Conservation (phyloP, 2,113 vertebrate genomes). For the Xiphias gladius region DNA sequence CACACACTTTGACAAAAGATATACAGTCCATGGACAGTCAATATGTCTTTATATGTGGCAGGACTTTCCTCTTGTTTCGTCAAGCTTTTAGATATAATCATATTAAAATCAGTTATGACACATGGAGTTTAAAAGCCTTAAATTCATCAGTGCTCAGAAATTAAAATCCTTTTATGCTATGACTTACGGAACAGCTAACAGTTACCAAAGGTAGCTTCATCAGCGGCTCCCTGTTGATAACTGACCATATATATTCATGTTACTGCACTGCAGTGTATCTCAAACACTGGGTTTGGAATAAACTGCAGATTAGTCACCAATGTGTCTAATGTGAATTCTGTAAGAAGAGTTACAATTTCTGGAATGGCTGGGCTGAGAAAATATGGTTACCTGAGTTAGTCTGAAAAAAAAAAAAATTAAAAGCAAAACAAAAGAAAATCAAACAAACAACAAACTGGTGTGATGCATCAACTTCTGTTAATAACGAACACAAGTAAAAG, state of each 20-base stretch:
- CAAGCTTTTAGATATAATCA: no score
- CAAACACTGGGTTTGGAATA: neutral
- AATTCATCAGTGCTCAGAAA: neutral
- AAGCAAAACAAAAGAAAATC: no score
- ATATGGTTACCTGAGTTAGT: neutral
- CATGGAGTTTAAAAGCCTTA: neutral
- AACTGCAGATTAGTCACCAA: neutral
- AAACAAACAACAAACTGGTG: neutral
- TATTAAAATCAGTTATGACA: no score
- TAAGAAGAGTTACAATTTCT: no score
- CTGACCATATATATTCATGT: neutral
- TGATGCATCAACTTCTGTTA: neutral
- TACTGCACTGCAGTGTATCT: neutral
- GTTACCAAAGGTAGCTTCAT: neutral
- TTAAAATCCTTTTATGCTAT: neutral
- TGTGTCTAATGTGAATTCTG: no score
- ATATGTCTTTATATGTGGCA: no score
- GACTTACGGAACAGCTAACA: no score
- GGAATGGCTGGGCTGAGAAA: neutral
- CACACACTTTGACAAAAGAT: no score
- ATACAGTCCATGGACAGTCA: no score
- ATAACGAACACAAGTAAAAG: neutral
- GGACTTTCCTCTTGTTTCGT: no score
- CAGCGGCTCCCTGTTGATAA: neutral
- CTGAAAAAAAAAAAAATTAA: neutral